Conservation (phyloP, 2,797 vertebrate species). For the Semaprochilodus insignis region DNA sequence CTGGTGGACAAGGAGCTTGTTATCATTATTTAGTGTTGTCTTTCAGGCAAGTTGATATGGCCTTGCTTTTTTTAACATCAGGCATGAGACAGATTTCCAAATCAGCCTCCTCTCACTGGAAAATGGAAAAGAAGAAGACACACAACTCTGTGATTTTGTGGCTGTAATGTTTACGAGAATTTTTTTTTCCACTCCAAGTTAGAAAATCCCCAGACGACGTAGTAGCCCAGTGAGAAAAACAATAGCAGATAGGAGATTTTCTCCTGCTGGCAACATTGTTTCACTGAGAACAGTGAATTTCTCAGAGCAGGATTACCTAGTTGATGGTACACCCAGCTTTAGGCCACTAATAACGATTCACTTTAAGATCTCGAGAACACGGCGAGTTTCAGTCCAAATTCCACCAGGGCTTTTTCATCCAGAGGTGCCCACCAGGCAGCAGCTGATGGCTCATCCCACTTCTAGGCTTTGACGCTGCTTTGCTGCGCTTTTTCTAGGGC, state of each 20-base stretch:
- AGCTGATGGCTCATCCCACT: neutral
- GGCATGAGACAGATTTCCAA: neutral
- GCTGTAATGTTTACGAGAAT: neutral
- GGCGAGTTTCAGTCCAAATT: neutral
- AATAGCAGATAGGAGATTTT: neutral
- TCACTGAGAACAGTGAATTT: neutral
- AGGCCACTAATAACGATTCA: neutral
- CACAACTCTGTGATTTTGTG: neutral
- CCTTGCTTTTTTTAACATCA: neutral
- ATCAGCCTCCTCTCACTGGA: neutral
- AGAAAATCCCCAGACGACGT: neutral
- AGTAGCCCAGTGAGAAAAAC: neutral
- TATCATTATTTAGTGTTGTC: neutral
- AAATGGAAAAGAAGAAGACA: neutral
- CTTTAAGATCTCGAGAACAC: neutral
- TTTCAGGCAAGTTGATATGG: neutral
- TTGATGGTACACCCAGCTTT: neutral
- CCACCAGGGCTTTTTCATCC: neutral
- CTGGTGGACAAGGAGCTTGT: no score
- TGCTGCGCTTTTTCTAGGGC: slow-evolving; percentile 12
- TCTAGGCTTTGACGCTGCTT: neutral
- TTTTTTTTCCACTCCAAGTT: neutral
- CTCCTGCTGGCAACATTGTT: neutral
- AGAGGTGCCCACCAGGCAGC: slow-evolving; percentile 2
- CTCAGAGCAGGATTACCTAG: neutral